Conservation (phyloP, 2,888 invertebrate species). For the Ochropleura leucogaster region DNA sequence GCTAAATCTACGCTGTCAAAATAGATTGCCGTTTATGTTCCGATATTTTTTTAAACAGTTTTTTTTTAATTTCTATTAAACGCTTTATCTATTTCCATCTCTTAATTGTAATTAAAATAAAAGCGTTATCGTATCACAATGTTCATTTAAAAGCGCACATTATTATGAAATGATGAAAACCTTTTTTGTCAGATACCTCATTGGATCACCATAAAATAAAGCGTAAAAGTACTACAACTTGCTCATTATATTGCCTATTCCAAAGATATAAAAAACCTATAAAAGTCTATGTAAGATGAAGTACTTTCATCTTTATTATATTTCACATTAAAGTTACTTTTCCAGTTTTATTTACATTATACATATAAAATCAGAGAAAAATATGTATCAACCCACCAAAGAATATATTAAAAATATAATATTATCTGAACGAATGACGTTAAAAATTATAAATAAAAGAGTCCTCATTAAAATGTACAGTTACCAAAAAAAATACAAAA, state of each 20-base stretch:
- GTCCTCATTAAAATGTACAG: constrained; percentile 23
- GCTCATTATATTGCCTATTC: background rate
- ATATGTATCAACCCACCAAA: background rate
- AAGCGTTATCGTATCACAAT: background rate
- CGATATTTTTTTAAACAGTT: no score
- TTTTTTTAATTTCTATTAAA: no score
- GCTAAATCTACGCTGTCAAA: no score
- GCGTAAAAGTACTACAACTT: background rate
- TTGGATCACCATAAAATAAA: constrained; percentile 12
- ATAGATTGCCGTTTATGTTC: no score
- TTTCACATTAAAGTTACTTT: constrained; percentile 1
- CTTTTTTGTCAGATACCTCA: background rate
- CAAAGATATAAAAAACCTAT: background rate
- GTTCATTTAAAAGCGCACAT: background rate
- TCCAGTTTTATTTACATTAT: background rate
- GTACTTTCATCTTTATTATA: constrained; percentile 5
- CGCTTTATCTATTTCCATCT: no score
- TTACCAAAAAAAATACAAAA: constrained; percentile 18
- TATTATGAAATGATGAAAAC: background rate
- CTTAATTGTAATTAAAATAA: no score
- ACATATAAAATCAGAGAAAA: background rate
- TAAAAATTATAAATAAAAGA: background rate
- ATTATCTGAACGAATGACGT: background rate
- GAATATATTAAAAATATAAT: constrained; percentile 2
- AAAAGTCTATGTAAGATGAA: background rate